Evolutionary conservation across 2,113 vertebrate species (phyloP).

Genomic region (Alaudala cheleensis): DNA sequence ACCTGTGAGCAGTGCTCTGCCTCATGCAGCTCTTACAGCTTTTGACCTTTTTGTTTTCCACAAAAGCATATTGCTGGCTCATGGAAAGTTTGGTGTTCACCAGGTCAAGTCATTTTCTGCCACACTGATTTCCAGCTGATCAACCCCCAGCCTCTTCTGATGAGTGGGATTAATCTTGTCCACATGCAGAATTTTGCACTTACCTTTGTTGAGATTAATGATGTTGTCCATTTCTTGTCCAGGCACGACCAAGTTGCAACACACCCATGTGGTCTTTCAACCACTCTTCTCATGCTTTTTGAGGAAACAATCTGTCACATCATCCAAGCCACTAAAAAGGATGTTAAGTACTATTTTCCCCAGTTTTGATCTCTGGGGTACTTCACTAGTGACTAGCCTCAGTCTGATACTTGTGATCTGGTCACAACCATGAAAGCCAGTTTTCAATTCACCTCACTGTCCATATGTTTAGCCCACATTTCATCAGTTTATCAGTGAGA

Average conservation of each 20-base stretch:
- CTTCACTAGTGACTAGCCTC: not conserved
- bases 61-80: not conserved
- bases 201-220: not conserved
- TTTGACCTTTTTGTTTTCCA: not conserved
- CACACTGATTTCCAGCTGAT: not conserved
- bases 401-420: not conserved
- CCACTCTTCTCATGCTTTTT: not conserved
- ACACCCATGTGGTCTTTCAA: not conserved
- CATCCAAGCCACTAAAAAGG: not conserved
- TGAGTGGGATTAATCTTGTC: not conserved
- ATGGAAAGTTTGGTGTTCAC: not conserved
- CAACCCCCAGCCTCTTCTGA: rapidly evolving
- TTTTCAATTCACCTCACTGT: not conserved
- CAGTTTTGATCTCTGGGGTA: not conserved
- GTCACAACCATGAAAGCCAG: not conserved
- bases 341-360: not conserved
- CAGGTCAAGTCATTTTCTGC: not conserved
- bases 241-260: not conserved
- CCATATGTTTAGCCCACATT: not conserved
- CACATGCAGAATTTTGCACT: not conserved
- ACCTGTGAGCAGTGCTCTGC: not conserved
- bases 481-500: not conserved
- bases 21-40: not conserved
- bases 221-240: not conserved
- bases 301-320: not conserved